phyloP scores from a whole-genome alignment of 2,888 invertebrate species.

The Archips xylosteana region DNA sequence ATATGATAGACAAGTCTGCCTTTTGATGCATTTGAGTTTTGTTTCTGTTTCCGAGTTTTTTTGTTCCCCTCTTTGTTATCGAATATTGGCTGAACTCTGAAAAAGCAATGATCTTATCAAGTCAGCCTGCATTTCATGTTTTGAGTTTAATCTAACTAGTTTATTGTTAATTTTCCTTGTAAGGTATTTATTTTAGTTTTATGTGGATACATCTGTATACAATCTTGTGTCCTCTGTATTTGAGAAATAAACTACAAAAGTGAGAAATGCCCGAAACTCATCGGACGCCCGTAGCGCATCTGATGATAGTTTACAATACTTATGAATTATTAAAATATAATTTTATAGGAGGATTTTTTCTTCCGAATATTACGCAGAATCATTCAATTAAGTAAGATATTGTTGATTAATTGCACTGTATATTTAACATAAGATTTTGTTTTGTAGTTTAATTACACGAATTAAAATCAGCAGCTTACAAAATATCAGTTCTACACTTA shows the following conservation, averaged over 20 bases:
- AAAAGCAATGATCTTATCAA: constrained; percentile 51
- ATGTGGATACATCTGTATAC: constrained; percentile 84
- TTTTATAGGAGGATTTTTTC: constrained; percentile 48
- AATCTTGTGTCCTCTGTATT: constrained; percentile 50
- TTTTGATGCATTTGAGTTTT: constrained; percentile 78
- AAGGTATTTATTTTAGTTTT: constrained; percentile 85
- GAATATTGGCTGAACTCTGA: constrained; percentile 47
- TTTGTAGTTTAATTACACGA: constrained; percentile 73
- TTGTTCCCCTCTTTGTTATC: constrained; percentile 50
- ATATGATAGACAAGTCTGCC: constrained; percentile 73
- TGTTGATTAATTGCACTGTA: constrained; percentile 63
- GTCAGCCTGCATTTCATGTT: constrained; percentile 77
- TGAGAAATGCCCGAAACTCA: constrained; percentile 38
- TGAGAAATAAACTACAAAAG: constrained; percentile 36
- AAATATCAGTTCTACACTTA: constrained; percentile 67
- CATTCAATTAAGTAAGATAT: constrained; percentile 59
- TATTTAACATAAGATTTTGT: constrained; percentile 68
- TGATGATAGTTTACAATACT: constrained; percentile 35
- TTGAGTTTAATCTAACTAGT: constrained; percentile 71
- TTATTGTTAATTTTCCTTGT: constrained; percentile 78
- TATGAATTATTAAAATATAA: constrained; percentile 36
- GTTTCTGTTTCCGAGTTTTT: constrained; percentile 57
- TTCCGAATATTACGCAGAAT: constrained; percentile 52
- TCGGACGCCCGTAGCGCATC: constrained; percentile 25
- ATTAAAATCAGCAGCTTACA: constrained; percentile 75